Percentiles rank a stretch among this genome's conserved stretches.
phyloP scores from a whole-genome alignment of 2,113 vertebrate species.

The Anoura caudifer region DNA sequence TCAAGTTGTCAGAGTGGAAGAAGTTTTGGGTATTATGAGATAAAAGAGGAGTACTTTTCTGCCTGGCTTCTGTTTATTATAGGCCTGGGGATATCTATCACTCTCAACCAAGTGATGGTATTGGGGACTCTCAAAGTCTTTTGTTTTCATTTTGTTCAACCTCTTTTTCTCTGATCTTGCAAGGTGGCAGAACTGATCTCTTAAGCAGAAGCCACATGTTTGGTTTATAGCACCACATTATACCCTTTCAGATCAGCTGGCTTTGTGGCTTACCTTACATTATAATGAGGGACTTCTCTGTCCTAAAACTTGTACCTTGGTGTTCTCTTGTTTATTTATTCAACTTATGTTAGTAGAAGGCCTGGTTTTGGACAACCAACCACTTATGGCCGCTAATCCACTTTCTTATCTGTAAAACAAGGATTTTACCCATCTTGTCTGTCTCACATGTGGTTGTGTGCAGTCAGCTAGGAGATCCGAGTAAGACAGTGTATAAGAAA shows the following conservation, averaged over 20 bases:
- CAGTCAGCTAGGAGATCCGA: slow-evolving; percentile 12
- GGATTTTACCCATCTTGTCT: not conserved
- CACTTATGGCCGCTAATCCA: not conserved
- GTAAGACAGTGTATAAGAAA: not conserved
- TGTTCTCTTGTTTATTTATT: not conserved
- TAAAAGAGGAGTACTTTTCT: not conserved
- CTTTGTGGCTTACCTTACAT: not conserved
- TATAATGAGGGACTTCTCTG: not conserved
- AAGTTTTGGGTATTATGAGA: not conserved
- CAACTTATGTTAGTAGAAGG: not conserved
- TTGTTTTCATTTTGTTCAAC: not conserved
- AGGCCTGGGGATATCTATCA: not conserved
- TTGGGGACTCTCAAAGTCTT: not conserved
- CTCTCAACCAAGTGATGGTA: not conserved
- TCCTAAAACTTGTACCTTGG: not conserved
- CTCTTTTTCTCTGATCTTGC: not conserved
- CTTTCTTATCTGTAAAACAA: not conserved
- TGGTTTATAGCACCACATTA: not conserved
- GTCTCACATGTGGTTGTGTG: not conserved
- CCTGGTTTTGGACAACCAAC: not conserved
- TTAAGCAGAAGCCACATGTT: not conserved
- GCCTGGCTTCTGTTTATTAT: not conserved
- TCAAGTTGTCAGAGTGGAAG: not conserved
- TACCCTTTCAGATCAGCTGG: not conserved
- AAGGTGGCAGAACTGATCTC: not conserved